Conservation (phyloP, 2,797 vertebrate species). For the Pipistrellus pipistrellus region DNA sequence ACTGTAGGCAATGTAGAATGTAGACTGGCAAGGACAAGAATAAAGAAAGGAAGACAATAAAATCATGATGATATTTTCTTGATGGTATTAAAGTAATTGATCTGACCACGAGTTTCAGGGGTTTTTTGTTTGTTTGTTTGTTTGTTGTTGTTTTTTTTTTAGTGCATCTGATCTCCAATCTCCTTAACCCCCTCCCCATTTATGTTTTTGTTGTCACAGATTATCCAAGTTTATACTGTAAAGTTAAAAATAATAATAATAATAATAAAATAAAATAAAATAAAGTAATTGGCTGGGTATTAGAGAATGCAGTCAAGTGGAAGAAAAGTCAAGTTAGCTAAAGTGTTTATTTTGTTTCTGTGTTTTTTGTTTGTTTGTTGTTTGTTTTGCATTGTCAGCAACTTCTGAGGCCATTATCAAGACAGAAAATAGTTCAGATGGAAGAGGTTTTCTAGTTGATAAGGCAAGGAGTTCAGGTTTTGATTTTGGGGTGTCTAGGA, state of each 20-base stretch:
- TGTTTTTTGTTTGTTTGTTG: neutral
- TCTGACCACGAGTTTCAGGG: too few relatives aligned
- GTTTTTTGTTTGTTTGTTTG: too few relatives aligned
- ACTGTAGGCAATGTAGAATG: neutral
- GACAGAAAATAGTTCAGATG: neutral
- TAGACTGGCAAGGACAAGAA: neutral
- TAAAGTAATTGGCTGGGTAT: neutral
- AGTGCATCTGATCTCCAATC: too few relatives aligned
- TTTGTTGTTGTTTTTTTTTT: too few relatives aligned
- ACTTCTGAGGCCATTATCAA: neutral
- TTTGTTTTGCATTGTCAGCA: neutral
- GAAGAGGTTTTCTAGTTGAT: neutral
- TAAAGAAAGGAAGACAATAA: neutral
- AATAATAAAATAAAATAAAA: too few relatives aligned
- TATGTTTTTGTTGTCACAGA: too few relatives aligned
- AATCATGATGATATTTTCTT: neutral
- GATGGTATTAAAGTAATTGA: neutral
- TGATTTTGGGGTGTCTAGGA: neutral
- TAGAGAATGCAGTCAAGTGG: accelerated
- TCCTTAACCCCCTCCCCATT: too few relatives aligned
- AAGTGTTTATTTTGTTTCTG: neutral
- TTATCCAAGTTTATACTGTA: too few relatives aligned
- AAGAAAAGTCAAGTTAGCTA: neutral
- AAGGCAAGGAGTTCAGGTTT: neutral
- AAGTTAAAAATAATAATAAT: too few relatives aligned